Base-by-base conservation (phyloP, 2,888 invertebrate genomes). In the Cheilosia pagana region DNA sequence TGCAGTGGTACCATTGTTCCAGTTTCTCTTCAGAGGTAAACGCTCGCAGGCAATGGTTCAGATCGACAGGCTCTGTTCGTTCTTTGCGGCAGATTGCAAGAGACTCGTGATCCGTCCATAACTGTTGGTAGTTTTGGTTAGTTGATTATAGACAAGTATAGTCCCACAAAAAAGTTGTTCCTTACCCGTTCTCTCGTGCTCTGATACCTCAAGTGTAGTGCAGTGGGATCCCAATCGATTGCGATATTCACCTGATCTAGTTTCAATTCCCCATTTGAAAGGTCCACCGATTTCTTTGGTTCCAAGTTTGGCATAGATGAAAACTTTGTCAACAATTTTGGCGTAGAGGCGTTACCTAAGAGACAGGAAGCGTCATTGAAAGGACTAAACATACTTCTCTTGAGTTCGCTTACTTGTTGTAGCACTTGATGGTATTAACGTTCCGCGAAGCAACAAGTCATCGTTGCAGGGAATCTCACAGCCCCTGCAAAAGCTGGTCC, bases 171-270 rank as follows among this genome's bases (percentile, higher is more conserved):
- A 2, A 39, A n/a, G n/a, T n/a, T n/a, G n/a, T 5, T 0, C 87
- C 89, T 87, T 88, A 95, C 96, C 92, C 94, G 93, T 91, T 96
- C 96, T 88, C 95, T 92, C 1, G 95, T 95, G 88, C 95, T 94
- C 92, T 96, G 96, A 92, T 97, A 98, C 45, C 98, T 94, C 88
- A 98, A 94, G 92, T 98, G 98, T 88, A 98, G 93, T 55, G 98
- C 98, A 0, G 98, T 98, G 81, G 97, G 97, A 92, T 98, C 98
- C 98, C 98, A 98, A 93, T 98, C 98, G 85, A 98, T 95, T 86
- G 97, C 97, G 87, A 98, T 93, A 57, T 89, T 91, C 65, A 90
- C 89, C 86, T 90, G 88, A 89, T 94, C 92, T 88, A 93, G 89
- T 57, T 85, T 83, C 41, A 81, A 55, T 59, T 57, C 63, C 68